Percentiles rank a stretch among this genome's conserved stretches.
Conservation (phyloP, 2,113 vertebrate genomes). For the Chionomys nivalis region DNA sequence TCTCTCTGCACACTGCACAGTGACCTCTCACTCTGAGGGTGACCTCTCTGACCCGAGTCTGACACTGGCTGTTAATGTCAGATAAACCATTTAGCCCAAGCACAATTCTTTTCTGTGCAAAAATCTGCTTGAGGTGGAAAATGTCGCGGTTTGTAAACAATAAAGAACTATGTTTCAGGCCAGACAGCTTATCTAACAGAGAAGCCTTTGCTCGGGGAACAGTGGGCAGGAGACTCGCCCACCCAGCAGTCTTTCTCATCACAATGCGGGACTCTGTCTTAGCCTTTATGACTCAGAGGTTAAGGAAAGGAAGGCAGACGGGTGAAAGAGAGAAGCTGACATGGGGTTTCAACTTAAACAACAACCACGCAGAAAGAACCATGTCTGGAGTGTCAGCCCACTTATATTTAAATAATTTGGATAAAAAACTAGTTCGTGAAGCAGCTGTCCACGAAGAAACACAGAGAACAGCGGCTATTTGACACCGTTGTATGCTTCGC, state of each 20-base stretch:
- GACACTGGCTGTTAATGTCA: constrained; percentile 77
- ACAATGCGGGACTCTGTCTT: constrained; percentile 76
- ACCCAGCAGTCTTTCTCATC: constrained; percentile 72
- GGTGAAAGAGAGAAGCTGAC: constrained; percentile 61
- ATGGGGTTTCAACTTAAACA: constrained; percentile 63
- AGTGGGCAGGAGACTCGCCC: constrained; percentile 77
- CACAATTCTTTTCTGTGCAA: constrained; percentile 80
- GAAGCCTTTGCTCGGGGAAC: constrained; percentile 75
- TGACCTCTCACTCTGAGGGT: constrained; percentile 58
- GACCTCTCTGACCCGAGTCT: constrained; percentile 67
- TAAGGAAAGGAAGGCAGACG: constrained; percentile 69
- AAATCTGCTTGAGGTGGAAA: constrained; percentile 83
- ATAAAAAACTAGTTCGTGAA: constrained; percentile 57
- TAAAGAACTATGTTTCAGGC: constrained; percentile 80
- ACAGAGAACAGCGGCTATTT: neutral
- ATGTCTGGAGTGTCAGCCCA: constrained; percentile 6
- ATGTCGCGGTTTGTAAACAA: constrained; percentile 83
- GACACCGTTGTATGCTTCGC: neutral
- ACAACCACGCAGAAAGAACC: constrained; percentile 59
- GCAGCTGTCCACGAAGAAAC: constrained; percentile 4
- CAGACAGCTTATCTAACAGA: constrained; percentile 84
- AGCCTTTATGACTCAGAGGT: constrained; percentile 75
- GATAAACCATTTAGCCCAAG: constrained; percentile 80
- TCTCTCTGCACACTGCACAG: constrained; percentile 19
- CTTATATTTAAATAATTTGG: constrained; percentile 50